These are phyloP conservation scores for Alfaro cultratus DNA, from an alignment of 2,797 vertebrate genomes.

Conservation along the genomic window DNA sequence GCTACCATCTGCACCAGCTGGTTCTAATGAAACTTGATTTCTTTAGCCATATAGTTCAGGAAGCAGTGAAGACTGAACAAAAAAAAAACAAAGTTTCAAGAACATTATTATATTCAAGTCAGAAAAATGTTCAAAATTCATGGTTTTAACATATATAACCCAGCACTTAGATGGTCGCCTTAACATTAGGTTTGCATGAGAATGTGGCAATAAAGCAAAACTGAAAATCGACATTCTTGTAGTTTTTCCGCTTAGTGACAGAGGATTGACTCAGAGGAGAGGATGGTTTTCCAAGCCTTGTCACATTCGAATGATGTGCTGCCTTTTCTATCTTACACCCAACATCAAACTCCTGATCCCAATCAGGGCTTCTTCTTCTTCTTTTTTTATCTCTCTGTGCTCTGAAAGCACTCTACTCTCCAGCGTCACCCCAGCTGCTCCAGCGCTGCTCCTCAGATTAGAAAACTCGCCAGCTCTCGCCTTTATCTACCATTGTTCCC, in stretches of 20 bases:
- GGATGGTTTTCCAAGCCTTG: conserved; percentile 43
- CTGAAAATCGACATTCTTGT: conserved; percentile 6
- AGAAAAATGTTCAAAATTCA: no score
- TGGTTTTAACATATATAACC: background rate
- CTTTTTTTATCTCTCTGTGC: conserved; percentile 67
- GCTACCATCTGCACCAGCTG: no score
- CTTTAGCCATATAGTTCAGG: no score
- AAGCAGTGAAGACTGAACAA: no score
- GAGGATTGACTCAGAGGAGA: conserved; percentile 35
- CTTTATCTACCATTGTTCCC: conserved; percentile 75
- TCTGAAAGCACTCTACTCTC: conserved; percentile 67
- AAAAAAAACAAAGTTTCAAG: no score
- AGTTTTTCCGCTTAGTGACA: conserved; percentile 32
- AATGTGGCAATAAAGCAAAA: background rate
- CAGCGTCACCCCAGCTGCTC: conserved; percentile 65
- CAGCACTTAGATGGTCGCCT: background rate
- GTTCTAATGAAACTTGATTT: no score
- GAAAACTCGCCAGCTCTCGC: conserved; percentile 66
- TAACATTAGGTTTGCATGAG: background rate
- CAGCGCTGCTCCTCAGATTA: conserved; percentile 75
- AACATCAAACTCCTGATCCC: conserved; percentile 76
- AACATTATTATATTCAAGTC: no score
- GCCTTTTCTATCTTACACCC: conserved; percentile 74
- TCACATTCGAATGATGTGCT: conserved; percentile 56
- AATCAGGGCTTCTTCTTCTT: conserved; percentile 54